Evolutionary conservation across 2,797 vertebrate genomes (phyloP).

Genomic region (Micromesistius poutassou): DNA sequence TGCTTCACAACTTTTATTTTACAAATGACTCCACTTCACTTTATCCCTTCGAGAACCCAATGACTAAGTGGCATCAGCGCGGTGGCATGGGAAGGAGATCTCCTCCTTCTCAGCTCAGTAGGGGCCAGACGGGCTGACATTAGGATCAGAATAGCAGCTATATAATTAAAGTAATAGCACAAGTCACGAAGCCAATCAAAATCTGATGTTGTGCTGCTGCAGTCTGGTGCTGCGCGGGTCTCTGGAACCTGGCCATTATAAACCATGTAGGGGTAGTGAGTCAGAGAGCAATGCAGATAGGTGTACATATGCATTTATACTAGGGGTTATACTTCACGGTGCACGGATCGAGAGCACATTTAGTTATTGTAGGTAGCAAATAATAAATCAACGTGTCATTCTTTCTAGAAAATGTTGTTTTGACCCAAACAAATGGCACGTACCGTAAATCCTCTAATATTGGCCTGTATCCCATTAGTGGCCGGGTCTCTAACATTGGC

Average conservation of each 20-base stretch:
- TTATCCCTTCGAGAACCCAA: neutral
- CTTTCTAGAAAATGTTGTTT: neutral
- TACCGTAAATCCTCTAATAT: too few species aligned
- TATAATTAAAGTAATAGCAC: neutral
- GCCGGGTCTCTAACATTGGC: too few species aligned
- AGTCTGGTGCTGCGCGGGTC: neutral
- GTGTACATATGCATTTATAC: too few species aligned
- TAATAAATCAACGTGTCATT: too few species aligned
- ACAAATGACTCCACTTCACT: neutral
- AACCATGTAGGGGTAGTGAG: too few species aligned
- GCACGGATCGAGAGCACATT: neutral
- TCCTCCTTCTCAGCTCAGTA: neutral
- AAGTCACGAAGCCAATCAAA: neutral
- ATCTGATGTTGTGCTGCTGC: neutral
- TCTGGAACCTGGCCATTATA: too few species aligned
- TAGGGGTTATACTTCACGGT: too few species aligned
- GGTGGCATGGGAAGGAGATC: neutral
- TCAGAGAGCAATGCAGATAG: too few species aligned
- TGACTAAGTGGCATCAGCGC: neutral
- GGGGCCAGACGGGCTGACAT: neutral
- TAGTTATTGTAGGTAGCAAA: neutral
- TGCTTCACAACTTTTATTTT: neutral
- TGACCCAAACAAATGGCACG: neutral
- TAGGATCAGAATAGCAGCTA: conserved; percentile 1
- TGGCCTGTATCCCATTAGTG: too few species aligned